Evolutionary conservation across 2,888 invertebrate species (phyloP).

Genomic region (Agrilus cyanescens): DNA sequence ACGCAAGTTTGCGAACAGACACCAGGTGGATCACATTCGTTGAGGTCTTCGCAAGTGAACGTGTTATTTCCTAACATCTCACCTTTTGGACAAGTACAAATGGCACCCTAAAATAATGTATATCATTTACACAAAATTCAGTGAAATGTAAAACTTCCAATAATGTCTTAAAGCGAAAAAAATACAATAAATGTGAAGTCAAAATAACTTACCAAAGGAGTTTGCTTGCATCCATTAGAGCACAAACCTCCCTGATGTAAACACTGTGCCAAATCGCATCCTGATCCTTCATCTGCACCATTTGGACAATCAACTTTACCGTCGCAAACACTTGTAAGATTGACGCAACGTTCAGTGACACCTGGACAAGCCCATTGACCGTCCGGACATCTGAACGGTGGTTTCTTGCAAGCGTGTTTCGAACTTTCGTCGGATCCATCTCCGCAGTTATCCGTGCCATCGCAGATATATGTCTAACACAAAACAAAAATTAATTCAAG

Average conservation of each 20-base stretch:
- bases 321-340: slow-evolving; percentile 81
- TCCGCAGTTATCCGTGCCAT: slow-evolving; percentile 87
- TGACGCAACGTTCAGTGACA: slow-evolving; percentile 69
- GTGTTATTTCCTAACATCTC: slow-evolving; percentile 63
- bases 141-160: background rate
- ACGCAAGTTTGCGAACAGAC: slow-evolving; percentile 84
- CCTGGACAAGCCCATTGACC: slow-evolving; percentile 83
- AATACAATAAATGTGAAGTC: too few species aligned
- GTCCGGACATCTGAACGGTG: slow-evolving; percentile 62
- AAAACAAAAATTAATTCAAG: background rate
- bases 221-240: slow-evolving; percentile 74
- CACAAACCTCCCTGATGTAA: slow-evolving; percentile 64
- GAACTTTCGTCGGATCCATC: slow-evolving; percentile 82
- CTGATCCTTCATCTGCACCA: slow-evolving; percentile 84
- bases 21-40: slow-evolving; percentile 84
- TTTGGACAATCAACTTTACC: slow-evolving; percentile 82
- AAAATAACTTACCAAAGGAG: slow-evolving; percentile 42
- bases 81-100: slow-evolving; percentile 83
- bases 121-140: slow-evolving; percentile 2
- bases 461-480: slow-evolving; percentile 70
- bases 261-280: slow-evolving; percentile 77
- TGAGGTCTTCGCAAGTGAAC: slow-evolving; percentile 62
- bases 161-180: too few species aligned
- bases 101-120: slow-evolving; percentile 48
- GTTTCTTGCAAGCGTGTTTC: slow-evolving; percentile 68